Percentiles rank a stretch among this genome's conserved stretches.
Conservation (phyloP, 64 coral and sea anemone genomes). For the Pocillopora damicornis region DNA sequence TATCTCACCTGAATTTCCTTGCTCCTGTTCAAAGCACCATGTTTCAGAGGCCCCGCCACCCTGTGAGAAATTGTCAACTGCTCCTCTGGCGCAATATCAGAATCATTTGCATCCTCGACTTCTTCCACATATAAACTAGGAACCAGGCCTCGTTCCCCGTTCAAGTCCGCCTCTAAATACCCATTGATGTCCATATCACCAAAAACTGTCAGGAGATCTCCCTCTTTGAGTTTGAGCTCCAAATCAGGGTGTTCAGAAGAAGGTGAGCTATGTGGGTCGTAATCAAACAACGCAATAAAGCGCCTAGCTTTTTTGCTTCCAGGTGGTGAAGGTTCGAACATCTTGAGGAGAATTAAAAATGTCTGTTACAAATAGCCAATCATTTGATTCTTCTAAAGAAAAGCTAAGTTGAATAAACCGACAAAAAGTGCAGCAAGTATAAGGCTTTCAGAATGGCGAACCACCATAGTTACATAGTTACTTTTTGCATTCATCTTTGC, state of each 20-base stretch:
- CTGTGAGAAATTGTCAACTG: slow-evolving; percentile 6
- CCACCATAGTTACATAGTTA: no score
- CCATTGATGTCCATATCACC: slow-evolving; percentile 90
- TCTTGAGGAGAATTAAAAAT: not conserved
- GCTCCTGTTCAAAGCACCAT: slow-evolving; percentile 30
- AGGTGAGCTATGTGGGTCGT: slow-evolving; percentile 74
- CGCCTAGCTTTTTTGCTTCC: slow-evolving; percentile 44
- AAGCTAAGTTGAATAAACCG: no score
- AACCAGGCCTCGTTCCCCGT: slow-evolving; percentile 79
- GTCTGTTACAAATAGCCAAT: not conserved
- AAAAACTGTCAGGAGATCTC: slow-evolving; percentile 66
- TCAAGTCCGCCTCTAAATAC: slow-evolving; percentile 78
- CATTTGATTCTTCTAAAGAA: no score
- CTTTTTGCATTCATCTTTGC: no score
- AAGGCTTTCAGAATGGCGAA: no score
- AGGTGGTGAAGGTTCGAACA: slow-evolving; percentile 13
- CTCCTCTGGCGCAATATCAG: slow-evolving; percentile 37
- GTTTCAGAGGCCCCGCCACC: not conserved
- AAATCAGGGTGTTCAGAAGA: slow-evolving; percentile 69
- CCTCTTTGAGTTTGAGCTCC: slow-evolving; percentile 74
- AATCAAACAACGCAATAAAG: slow-evolving; percentile 83
- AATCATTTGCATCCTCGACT: slow-evolving; percentile 45
- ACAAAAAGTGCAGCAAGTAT: no score
- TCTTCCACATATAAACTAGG: slow-evolving; percentile 87
- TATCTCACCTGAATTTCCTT: slow-evolving; percentile 17